Conservation (phyloP, 2,797 vertebrate genomes). For the Melopsittacus undulatus region DNA sequence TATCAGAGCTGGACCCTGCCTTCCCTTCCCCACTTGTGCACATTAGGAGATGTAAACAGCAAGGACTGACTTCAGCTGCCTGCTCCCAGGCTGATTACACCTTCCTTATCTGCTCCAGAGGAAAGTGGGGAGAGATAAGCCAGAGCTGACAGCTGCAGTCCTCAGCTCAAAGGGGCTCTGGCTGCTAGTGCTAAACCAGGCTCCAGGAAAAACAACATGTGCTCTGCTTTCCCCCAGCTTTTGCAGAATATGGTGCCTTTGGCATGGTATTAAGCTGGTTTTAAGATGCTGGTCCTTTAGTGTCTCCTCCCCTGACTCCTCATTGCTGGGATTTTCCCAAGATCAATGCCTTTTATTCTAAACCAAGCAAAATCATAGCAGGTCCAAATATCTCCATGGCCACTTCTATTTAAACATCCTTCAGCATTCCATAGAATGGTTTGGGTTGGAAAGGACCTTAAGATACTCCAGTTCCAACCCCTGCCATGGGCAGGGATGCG, state of each 20-base stretch:
- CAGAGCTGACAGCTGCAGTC: neutral
- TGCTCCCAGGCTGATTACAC: slow-evolving; percentile 45
- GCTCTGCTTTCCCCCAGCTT: neutral
- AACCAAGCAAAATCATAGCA: neutral
- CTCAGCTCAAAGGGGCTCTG: neutral
- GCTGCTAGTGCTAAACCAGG: neutral
- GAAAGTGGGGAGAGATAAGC: slow-evolving; percentile 39
- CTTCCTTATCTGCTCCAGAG: slow-evolving; percentile 29
- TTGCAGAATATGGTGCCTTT: neutral
- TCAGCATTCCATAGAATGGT: neutral
- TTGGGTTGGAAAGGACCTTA: neutral
- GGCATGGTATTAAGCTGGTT: neutral
- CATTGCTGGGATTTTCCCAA: neutral
- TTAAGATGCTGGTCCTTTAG: neutral
- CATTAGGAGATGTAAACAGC: neutral
- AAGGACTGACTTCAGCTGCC: slow-evolving; percentile 20
- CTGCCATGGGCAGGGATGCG: neutral
- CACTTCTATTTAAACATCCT: neutral
- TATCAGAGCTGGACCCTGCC: neutral
- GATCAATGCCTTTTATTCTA: neutral
- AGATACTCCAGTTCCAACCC: neutral
- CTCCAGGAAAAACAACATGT: neutral
- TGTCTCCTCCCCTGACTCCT: neutral
- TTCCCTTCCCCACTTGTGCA: neutral
- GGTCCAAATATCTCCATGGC: rapidly evolving